These are phyloP conservation scores for Triplophysa tibetana DNA, from an alignment of 2,113 vertebrate genomes.

Conservation along the genomic window DNA sequence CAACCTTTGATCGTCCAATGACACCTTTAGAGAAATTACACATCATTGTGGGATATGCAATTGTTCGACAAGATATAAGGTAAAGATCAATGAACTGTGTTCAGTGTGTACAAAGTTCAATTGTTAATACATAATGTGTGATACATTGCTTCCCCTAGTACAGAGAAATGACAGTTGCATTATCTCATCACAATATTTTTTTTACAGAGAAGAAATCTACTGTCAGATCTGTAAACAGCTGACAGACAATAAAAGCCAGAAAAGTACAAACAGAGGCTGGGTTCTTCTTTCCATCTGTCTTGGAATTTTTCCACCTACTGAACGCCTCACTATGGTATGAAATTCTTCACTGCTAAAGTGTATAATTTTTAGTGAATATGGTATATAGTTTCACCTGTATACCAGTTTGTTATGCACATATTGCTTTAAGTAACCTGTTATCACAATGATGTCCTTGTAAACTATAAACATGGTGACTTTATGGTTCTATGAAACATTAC, in stretches of 20 bases:
- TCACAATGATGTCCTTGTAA: no score
- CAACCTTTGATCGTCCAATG: slow-evolving; percentile 79
- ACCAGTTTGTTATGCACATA: no score
- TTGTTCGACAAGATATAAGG: slow-evolving; percentile 82
- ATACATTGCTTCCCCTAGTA: not conserved
- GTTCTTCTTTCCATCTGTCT: slow-evolving; percentile 88
- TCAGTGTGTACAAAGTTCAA: not conserved
- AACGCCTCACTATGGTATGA: slow-evolving; percentile 81
- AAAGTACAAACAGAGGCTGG: slow-evolving; percentile 84
- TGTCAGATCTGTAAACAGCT: slow-evolving; percentile 98
- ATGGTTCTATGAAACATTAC: no score
- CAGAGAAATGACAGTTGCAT: not conserved
- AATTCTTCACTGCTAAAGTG: not conserved
- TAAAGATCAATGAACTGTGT: slow-evolving; percentile 53
- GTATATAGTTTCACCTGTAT: no score
- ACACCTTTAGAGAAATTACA: slow-evolving; percentile 90
- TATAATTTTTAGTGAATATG: not conserved
- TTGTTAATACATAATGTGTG: not conserved
- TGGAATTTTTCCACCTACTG: slow-evolving; percentile 88
- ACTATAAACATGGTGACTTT: no score
- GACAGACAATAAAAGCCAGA: slow-evolving; percentile 77
- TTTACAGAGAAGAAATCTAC: slow-evolving; percentile 93
- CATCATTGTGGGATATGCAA: slow-evolving; percentile 84
- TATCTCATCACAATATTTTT: slow-evolving; percentile 29
- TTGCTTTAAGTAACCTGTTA: no score